These are phyloP conservation scores for Etheostoma nigrum DNA, from an alignment of 2,797 vertebrate genomes.

Conservation along the genomic window DNA sequence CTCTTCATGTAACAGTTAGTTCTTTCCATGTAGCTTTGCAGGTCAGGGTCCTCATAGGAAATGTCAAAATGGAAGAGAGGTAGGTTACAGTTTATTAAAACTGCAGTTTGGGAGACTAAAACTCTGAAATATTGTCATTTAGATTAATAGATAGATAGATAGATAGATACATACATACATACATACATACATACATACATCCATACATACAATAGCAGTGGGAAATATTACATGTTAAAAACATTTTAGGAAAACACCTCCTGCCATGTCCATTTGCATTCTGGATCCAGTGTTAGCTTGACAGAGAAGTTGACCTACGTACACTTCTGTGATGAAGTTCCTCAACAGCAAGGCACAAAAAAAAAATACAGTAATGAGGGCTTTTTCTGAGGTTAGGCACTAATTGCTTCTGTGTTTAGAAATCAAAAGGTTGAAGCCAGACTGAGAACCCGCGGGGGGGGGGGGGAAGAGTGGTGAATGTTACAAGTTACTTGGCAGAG, in stretches of 20 bases:
- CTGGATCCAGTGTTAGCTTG: background rate
- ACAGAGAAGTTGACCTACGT: background rate
- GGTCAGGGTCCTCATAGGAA: conserved; percentile 4
- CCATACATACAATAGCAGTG: background rate
- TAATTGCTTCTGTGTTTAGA: conserved; percentile 30
- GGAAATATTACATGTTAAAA: conserved; percentile 4
- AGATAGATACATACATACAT: no score
- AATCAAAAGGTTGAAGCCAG: conserved; percentile 34
- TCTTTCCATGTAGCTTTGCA: background rate
- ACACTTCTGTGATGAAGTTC: conserved; percentile 16
- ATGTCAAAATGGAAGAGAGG: background rate
- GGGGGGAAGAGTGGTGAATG: conserved; percentile 1
- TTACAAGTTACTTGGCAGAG: conserved; percentile 39
- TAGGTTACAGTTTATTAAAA: background rate
- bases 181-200: no score
- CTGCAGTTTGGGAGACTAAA: background rate
- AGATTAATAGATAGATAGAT: background rate
- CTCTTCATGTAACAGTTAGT: background rate
- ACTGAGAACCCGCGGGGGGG: conserved; percentile 7
- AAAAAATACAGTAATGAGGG: conserved; percentile 18
- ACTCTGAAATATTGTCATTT: background rate
- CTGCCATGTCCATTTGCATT: no score
- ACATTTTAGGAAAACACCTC: background rate
- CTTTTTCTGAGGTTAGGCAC: conserved; percentile 27
- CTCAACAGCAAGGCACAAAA: conserved; percentile 4